Percentiles rank a stretch among this genome's conserved stretches.
phyloP scores from a whole-genome alignment of 2,113 vertebrate species.

The Trematomus loennbergii region DNA sequence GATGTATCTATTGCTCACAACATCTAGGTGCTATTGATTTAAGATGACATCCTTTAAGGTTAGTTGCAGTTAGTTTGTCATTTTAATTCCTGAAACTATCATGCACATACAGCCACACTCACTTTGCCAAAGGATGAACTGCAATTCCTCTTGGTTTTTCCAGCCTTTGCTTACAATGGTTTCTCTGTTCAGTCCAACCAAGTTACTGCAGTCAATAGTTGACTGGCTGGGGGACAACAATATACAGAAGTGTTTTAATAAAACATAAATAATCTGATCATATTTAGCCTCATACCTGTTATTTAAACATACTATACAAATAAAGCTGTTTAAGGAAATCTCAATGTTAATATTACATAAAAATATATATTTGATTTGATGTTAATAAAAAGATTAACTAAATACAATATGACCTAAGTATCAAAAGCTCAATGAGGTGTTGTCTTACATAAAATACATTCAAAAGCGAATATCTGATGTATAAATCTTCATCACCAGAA shows the following conservation, averaged over 20 bases:
- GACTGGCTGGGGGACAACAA: conserved; percentile 83
- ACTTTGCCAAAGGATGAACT: conserved; percentile 91
- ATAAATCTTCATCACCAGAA: too few species aligned
- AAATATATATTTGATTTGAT: too few species aligned
- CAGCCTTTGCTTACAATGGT: conserved; percentile 81
- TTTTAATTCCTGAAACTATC: neutral
- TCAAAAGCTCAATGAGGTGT: neutral
- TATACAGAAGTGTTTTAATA: neutral
- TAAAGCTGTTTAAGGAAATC: too few species aligned
- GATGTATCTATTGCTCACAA: neutral
- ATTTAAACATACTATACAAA: neutral
- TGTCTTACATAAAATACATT: neutral
- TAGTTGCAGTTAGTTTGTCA: neutral
- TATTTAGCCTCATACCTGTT: neutral
- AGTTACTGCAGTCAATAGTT: conserved; percentile 85
- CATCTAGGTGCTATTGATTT: neutral
- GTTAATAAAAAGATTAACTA: neutral
- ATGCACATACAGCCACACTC: conserved; percentile 57
- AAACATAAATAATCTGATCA: neutral
- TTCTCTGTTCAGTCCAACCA: conserved; percentile 86
- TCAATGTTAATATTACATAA: too few species aligned
- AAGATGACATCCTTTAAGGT: too few species aligned
- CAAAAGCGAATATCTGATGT: too few species aligned
- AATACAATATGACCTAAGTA: neutral
- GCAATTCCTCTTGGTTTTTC: conserved; percentile 89